phyloP scores from a whole-genome alignment of 2,888 invertebrate species.

The Habroteleia sp. region DNA sequence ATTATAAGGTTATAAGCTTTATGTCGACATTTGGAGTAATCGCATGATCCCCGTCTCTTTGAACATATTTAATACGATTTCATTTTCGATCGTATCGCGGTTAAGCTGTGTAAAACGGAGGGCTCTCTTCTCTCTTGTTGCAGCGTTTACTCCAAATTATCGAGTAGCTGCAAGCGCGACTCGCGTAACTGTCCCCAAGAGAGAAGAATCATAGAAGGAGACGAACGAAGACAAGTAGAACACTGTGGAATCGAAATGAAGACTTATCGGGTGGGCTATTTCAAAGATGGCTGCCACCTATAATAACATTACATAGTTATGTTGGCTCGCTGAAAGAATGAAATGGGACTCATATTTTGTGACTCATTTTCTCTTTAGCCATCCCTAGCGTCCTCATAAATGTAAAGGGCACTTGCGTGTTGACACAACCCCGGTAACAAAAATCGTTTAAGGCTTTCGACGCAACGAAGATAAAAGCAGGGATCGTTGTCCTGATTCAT shows the following conservation, averaged over 20 bases:
- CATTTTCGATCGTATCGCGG: conserved; percentile 65
- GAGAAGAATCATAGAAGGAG: conserved; percentile 67
- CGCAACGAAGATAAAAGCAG: conserved; percentile 33
- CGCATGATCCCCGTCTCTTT: conserved; percentile 50
- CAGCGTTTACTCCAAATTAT: conserved; percentile 74
- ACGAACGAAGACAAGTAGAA: neutral
- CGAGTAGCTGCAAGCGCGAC: conserved; percentile 71
- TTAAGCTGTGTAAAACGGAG: conserved; percentile 53
- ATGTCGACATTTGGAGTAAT: conserved; percentile 28
- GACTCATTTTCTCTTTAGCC: conserved; percentile 74
- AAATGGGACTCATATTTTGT: conserved; percentile 71
- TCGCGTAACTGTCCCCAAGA: conserved; percentile 73
- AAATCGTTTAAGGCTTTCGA: conserved; percentile 47
- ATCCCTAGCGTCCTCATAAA: conserved; percentile 74
- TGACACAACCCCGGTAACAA: conserved; percentile 60
- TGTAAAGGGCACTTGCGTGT: conserved; percentile 76
- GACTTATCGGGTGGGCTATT: conserved; percentile 70
- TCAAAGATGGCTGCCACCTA: conserved; percentile 51
- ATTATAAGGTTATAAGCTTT: conserved; percentile 34
- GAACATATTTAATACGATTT: conserved; percentile 61
- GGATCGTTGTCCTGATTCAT: conserved; percentile 26
- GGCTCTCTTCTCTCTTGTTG: conserved; percentile 52
- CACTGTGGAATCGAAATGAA: conserved; percentile 66
- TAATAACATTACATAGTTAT: conserved; percentile 52
- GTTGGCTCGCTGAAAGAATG: conserved; percentile 45